These are phyloP conservation scores for Enteromius radiatus DNA, from an alignment of 2,797 vertebrate species.

Conservation along the genomic window DNA sequence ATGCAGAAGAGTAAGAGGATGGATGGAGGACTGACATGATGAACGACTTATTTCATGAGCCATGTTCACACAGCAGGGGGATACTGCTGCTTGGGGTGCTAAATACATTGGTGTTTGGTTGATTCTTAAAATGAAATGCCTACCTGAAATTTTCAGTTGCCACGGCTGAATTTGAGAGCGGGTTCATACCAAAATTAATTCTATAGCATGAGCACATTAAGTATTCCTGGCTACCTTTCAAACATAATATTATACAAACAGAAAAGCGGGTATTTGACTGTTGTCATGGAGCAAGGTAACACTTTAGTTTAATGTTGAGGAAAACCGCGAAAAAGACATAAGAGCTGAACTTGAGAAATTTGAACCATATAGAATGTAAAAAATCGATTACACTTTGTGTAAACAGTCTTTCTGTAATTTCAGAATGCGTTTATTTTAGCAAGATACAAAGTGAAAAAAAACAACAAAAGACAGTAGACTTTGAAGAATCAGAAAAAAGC, in stretches of 20 bases:
- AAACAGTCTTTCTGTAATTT: not conserved
- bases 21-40: conserved; percentile 43
- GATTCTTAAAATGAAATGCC: not conserved
- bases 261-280: not conserved
- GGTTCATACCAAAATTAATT: not conserved
- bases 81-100: conserved; percentile 10
- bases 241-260: not conserved
- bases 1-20: conserved; percentile 38
- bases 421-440: not conserved
- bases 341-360: not conserved
- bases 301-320: not conserved
- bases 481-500: conserved; percentile 47
- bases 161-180: not conserved
- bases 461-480: not conserved
- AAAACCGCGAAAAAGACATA: not conserved
- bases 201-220: not conserved
- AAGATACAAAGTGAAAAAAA: not conserved
- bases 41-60: conserved; percentile 28
- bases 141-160: not conserved
- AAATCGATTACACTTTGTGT: not conserved
- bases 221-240: not conserved
- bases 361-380: conserved; percentile 8
- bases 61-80: not conserved
- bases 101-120: not conserved
- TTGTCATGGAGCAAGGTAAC: not conserved